Evolutionary conservation across 2,113 vertebrate genomes (phyloP), one percentile per base, ranked within the genome.

Genomic region (Hiodon alosoides): DNA sequence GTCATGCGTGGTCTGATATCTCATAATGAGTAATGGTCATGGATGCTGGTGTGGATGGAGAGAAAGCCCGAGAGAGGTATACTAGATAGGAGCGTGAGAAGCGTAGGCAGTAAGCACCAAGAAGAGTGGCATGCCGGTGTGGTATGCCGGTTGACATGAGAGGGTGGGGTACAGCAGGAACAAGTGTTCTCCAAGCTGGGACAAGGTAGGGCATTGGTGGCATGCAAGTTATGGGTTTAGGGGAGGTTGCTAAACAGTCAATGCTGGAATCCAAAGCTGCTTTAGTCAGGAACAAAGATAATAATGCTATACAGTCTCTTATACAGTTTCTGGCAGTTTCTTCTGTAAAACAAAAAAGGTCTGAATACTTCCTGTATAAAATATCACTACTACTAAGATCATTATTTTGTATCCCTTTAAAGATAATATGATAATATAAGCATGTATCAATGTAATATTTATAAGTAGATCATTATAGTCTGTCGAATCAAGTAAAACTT

Each of bases 1-100:
- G 31, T 31, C 31, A 72, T 77, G 76, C 69, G 69, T 75, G 76
- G 79, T 3, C 62, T 71, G 74, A 77, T 14, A n/a, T 67, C 59
- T 78, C 62, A 47, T 78, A 78, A 58, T 11, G 17, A 71, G 4
- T 10, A 13, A 59, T 11, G 46, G 62, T 14, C 53, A 10, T 13
- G n/a, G 61, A 17, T 60, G 57, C 14, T 48, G 6, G 51, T 46
- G 47, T 10, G 47, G 3, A n/a, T 31, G 7, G 11, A 47, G 5
- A 13, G 31, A 13, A 59, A 50, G 70, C 4, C 13, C 4, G 11
- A 60, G 4, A 60, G 59, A 62, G 60, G 60, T 62, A 16, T 62
- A 58, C 2, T 7, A 8, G 55, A 58, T 8, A 31, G 31, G 7
- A 58, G 55, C 7, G 7, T 7, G 7, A 58, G 55, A 58, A 11